Percentiles rank a stretch among this genome's conserved stretches.
Evolutionary conservation across 2,888 invertebrate species (phyloP).

Genomic region (Branchellion lobata): DNA sequence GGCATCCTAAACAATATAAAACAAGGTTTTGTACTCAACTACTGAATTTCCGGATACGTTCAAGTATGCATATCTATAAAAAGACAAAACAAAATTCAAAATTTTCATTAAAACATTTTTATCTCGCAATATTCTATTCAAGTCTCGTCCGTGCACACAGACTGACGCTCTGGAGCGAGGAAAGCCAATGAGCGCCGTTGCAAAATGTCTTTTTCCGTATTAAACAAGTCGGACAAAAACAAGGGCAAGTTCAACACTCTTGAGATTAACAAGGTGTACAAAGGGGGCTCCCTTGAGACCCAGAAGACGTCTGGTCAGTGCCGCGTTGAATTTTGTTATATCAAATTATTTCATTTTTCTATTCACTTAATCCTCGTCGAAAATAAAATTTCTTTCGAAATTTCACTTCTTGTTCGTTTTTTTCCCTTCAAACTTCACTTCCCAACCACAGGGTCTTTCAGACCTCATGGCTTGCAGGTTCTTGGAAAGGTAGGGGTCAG

Average conservation of each 20-base stretch:
- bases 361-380: not conserved
- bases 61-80: no score
- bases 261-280: constrained; percentile 96
- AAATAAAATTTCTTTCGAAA: not conserved
- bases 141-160: no score
- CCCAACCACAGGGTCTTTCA: constrained; percentile 67
- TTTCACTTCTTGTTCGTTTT: not conserved
- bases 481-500: constrained; percentile 96
- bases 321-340: not conserved
- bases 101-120: constrained; percentile 6
- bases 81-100: not conserved
- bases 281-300: constrained; percentile 66
- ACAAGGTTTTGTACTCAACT: not conserved
- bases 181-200: constrained; percentile 36
- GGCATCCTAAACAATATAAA: not conserved
- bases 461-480: constrained; percentile 99
- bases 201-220: constrained; percentile 34
- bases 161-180: not conserved
- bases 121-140: no score
- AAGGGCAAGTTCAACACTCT: constrained; percentile 93
- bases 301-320: constrained; percentile 61
- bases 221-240: constrained; percentile 75
- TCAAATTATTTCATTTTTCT: not conserved
- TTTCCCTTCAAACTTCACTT: not conserved
- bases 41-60: no score